Evolutionary conservation across 2,797 vertebrate species (phyloP), one percentile per base, ranked within the genome.

Genomic region (Lutjanus campechanus): DNA sequence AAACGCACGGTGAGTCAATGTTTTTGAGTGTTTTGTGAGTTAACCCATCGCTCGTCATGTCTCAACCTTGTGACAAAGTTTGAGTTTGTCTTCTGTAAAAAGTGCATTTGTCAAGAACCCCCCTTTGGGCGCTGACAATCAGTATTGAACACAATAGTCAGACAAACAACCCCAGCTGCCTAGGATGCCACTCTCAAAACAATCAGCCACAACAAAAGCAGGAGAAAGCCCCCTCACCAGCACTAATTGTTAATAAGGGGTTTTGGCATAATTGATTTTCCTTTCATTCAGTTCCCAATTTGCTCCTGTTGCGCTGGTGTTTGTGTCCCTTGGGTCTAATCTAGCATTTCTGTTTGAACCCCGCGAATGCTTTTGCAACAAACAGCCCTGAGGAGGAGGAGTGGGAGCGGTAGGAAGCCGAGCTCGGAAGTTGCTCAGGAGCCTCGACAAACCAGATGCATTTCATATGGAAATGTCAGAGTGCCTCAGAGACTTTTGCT

Each of bases 231-330:
- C 79, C 81, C 85, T 88, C 86, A 76, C 83, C 83, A 67, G 73
- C 73, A 40, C 86, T 93, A 90, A 93, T 91, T 90, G 88, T 91
- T 94, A 91, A 94, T 93, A 88, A 92, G 82, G 81, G 86, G 84
- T 76, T 93, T 91, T 79, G 81, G 83, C 76, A 86, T 92, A 92
- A 94, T 95, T 92, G 85, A 93, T 93, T 93, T 92, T 84, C 71
- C 91, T 86, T 91, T 90, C 90, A 89, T 90, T 92, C 85, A 59
- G 80, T 69, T 91, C 87, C 85, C 89, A 89, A 87, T 93, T 93
- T 90, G 82, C 83, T 85, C 76, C 83, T 76, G 85, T 79, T 81
- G 90, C 77, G 81, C 84, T 81, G 84, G 75, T 50, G 68, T 86
- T 81, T 75, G 76, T 83, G 83, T 92, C 94, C 88, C 81, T 73